phyloP scores from a whole-genome alignment of 1,140 invertebrate genomes.

The Solen grandis region DNA sequence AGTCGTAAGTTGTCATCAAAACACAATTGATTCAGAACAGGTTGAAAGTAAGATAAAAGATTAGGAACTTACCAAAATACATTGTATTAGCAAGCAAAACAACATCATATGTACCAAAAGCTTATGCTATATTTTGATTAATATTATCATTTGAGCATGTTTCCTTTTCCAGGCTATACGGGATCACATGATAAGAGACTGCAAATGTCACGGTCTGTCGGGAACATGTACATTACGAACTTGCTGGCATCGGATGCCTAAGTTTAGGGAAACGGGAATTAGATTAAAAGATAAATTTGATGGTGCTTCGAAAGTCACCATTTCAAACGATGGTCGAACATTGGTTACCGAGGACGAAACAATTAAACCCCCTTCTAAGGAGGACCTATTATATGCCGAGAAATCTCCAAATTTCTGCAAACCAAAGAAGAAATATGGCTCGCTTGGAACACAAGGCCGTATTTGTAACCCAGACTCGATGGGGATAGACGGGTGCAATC shows the following conservation, averaged over 20 bases:
- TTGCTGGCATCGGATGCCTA: constrained; percentile 95
- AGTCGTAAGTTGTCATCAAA: too few relatives aligned
- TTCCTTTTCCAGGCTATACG: constrained; percentile 69
- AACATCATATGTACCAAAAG: too few relatives aligned
- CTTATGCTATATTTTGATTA: too few relatives aligned
- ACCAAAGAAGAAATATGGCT: constrained; percentile 68
- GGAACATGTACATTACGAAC: constrained; percentile 97
- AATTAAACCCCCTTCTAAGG: constrained; percentile 89
- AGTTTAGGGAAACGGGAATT: constrained; percentile 91
- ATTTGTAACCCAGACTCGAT: constrained; percentile 79
- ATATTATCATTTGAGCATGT: too few relatives aligned
- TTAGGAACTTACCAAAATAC: too few relatives aligned
- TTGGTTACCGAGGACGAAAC: constrained; percentile 69
- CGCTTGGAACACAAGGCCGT: constrained; percentile 73
- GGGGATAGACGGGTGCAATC: constrained; percentile 80
- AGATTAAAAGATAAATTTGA: constrained; percentile 90
- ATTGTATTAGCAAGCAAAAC: too few relatives aligned
- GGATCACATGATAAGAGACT: constrained; percentile 80
- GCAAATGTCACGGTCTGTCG: constrained; percentile 98
- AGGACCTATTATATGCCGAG: constrained; percentile 93
- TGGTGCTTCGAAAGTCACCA: constrained; percentile 88
- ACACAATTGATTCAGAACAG: too few relatives aligned
- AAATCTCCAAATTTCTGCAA: constrained; percentile 95
- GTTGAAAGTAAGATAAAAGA: too few relatives aligned
- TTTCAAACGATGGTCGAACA: constrained; percentile 71